Evolutionary conservation across 2,888 invertebrate genomes (phyloP), one percentile per base, ranked within the genome.

Genomic region (Calameuta filiformis): DNA sequence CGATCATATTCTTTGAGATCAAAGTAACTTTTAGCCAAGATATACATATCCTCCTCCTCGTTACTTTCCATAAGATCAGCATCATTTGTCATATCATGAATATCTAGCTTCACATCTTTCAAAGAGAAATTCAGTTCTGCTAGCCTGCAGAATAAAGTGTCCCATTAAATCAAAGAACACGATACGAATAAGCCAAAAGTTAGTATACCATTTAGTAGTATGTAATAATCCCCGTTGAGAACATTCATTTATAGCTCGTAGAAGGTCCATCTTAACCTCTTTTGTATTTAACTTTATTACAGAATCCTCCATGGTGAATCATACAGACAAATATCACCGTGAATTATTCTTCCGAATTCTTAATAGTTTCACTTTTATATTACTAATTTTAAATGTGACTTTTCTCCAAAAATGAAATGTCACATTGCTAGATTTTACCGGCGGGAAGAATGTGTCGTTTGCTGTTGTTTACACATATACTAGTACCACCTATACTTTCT

Each of bases 1-100:
- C 97, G 93, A 87, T 98, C 97, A 90, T 97, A 98, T 91, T 99
- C 98, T 85, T 96, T 96, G 73, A 96, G 93, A 92, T 98, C 97
- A 89, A 98, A 98, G 90, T 97, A 98, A 81, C 96, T 95, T 91
- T 97, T 97, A 0, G 97, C 97, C 83, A 98, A 90, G 69, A 94
- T 93, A 90, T 96, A 98, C 35, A 93, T 92, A 87, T 96, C 96
- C 81, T 93, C 93, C 85, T 97, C 96, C 78, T 95, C 94, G 35
- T 92, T 92, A 12, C 92, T 91, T 74, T 93, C 92, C 11, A 92
- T 91, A 69, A 93, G 90, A 74, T 93, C 92, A 4, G 92, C 89
- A 3, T 90, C 87, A 12, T 84, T 86, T n/a, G 88, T 83, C 73
- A 92, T 89, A 77, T 95, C 94, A 84, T 93, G 92, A 75, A 92